A percentile compares a stretch with the other conserved stretches of the same genome.
These are phyloP conservation scores for Neofelis nebulosa DNA, from an alignment of 2,113 vertebrate genomes.

Conservation along the genomic window DNA sequence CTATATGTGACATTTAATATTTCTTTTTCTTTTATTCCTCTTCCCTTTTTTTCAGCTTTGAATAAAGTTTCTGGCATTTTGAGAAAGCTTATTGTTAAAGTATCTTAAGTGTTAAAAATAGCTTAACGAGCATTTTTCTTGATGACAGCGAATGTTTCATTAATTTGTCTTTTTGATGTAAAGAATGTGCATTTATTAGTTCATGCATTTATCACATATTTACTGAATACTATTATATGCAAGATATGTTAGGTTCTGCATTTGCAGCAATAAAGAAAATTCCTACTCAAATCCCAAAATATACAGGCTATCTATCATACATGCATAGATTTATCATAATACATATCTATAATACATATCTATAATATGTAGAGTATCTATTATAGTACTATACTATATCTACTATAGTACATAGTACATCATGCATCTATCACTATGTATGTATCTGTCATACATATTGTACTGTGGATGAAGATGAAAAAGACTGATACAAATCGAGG, in stretches of 20 bases:
- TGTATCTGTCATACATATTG: neutral
- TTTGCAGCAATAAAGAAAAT: neutral
- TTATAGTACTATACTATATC: too few relatives aligned
- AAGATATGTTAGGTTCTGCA: neutral
- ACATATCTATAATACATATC: neutral
- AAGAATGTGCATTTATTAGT: neutral
- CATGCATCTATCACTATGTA: neutral
- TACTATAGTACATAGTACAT: too few relatives aligned
- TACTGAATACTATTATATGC: neutral
- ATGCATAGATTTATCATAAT: neutral
- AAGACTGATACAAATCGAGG: neutral
- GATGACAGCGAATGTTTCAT: neutral
- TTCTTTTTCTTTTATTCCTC: neutral
- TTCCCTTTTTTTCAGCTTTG: neutral
- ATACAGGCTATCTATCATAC: neutral
- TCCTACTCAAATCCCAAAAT: neutral
- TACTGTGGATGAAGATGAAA: neutral
- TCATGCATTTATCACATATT: neutral
- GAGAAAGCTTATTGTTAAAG: neutral
- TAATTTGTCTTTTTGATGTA: neutral
- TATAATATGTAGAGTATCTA: neutral
- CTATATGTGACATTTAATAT: neutral
- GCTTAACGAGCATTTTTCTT: neutral
- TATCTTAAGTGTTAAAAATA: neutral
- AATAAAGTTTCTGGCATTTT: neutral